Evolutionary conservation across 1,140 invertebrate species (phyloP).

Genomic region (Yoshiicerus persimilis): DNA sequence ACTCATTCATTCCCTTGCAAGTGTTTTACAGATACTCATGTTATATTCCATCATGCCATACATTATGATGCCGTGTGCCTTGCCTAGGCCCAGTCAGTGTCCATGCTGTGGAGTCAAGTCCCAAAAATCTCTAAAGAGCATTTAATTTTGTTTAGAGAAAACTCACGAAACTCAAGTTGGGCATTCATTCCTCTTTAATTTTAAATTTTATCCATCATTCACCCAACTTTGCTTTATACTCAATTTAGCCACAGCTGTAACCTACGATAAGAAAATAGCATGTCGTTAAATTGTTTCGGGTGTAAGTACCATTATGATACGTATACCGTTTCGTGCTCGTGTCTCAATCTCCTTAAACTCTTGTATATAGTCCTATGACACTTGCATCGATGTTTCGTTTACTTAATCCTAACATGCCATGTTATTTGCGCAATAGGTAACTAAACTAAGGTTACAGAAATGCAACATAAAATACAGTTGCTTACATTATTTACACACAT

Average conservation of each 20-base stretch:
- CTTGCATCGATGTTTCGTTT: background rate
- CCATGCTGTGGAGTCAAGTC: background rate
- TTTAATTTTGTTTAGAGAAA: background rate
- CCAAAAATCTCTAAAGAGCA: background rate
- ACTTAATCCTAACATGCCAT: constrained; percentile 3
- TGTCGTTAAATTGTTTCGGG: constrained; percentile 1
- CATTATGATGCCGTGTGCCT: background rate
- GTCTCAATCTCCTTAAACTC: background rate
- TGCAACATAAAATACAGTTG: background rate
- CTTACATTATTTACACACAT: background rate
- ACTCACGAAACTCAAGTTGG: background rate
- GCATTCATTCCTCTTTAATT: background rate
- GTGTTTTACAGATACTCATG: background rate
- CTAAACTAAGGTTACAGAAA: background rate
- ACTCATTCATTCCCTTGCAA: background rate
- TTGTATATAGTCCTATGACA: background rate
- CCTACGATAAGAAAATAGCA: constrained; percentile 20
- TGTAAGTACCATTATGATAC: background rate
- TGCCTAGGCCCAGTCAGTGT: background rate
- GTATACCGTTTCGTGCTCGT: background rate
- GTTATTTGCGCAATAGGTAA: background rate
- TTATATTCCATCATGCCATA: background rate
- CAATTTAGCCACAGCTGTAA: background rate
- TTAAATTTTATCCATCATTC: constrained; percentile 3
- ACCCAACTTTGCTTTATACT: background rate